Conservation (phyloP, 2,797 vertebrate species). For the Mormyrops boulengeri region DNA sequence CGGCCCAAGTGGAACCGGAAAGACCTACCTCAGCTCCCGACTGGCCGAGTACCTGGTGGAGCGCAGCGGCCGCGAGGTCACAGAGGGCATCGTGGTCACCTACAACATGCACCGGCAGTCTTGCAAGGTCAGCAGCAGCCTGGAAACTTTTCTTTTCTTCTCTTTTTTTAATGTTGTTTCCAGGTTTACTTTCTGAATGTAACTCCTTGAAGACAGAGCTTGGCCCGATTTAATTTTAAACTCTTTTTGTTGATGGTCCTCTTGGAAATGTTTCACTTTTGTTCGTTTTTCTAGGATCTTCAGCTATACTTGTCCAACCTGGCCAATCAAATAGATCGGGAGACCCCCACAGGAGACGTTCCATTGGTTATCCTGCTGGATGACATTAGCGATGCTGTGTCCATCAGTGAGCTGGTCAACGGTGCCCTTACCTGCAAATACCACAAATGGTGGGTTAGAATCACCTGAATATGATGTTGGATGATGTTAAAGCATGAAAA, state of each 20-base stretch:
- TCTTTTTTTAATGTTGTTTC: background rate
- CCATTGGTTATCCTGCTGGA: slow-evolving; percentile 90
- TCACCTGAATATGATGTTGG: background rate
- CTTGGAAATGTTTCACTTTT: background rate
- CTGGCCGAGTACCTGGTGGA: slow-evolving; percentile 95
- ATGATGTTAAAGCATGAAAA: background rate
- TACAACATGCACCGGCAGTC: slow-evolving; percentile 98
- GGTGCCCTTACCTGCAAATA: slow-evolving; percentile 98
- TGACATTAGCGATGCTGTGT: slow-evolving; percentile 79
- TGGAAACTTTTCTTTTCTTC: background rate
- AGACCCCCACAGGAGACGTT: slow-evolving; percentile 74
- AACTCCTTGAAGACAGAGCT: background rate
- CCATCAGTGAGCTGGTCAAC: slow-evolving; percentile 93
- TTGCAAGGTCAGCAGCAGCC: slow-evolving; percentile 75
- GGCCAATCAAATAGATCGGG: slow-evolving; percentile 93
- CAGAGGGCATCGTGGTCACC: slow-evolving; percentile 76
- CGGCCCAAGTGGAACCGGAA: slow-evolving; percentile 91
- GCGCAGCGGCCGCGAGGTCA: slow-evolving; percentile 83
- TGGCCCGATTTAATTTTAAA: background rate
- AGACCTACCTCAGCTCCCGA: slow-evolving; percentile 88
- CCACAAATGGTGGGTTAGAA: slow-evolving; percentile 85
- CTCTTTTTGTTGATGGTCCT: background rate
- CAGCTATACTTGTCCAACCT: slow-evolving; percentile 93
- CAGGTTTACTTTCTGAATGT: background rate
- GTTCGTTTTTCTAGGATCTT: slow-evolving; percentile 69